Percentiles rank a stretch among this genome's conserved stretches.
phyloP scores from a whole-genome alignment of 37 sponge, comb jelly and placozoan species.

The Hormiphora californensis region DNA sequence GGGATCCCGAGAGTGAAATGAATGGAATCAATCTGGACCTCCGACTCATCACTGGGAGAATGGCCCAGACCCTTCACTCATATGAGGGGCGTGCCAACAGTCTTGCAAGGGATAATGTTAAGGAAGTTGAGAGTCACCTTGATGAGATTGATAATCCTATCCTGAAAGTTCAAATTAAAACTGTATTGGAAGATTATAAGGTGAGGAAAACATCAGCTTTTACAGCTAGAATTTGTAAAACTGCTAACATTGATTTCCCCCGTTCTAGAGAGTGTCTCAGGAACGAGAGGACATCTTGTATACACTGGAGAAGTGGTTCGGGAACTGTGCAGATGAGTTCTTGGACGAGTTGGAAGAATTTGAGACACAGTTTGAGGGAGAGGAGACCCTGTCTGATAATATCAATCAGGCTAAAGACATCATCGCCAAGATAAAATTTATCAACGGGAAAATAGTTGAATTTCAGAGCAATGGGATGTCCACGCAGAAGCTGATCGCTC shows the following conservation, averaged over 20 bases:
- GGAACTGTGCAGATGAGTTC: conserved; percentile 14
- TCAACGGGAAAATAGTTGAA: conserved; percentile 12
- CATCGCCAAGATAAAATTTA: conserved; percentile 31
- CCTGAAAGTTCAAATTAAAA: conserved; percentile 49
- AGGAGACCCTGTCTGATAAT: neutral
- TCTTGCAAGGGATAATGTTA: neutral
- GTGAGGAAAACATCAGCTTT: neutral
- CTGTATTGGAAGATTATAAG: neutral
- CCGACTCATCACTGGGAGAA: conserved; percentile 41
- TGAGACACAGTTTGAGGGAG: conserved; percentile 12
- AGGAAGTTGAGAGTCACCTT: conserved; percentile 10
- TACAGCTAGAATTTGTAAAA: neutral
- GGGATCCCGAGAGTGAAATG: conserved; percentile 27
- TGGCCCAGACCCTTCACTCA: conserved; percentile 31
- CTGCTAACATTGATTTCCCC: neutral
- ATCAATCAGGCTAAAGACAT: conserved; percentile 36
- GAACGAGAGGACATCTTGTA: conserved; percentile 18
- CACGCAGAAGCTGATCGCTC: conserved; percentile 18
- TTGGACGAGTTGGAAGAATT: conserved; percentile 34
- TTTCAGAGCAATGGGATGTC: conserved; percentile 47
- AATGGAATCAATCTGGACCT: neutral
- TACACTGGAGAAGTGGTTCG: conserved; percentile 15
- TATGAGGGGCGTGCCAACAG: neutral
- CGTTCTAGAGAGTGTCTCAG: neutral
- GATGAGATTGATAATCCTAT: conserved; percentile 46